phyloP scores from a whole-genome alignment of 2,113 vertebrate species.

The Gambusia holbrooki region DNA sequence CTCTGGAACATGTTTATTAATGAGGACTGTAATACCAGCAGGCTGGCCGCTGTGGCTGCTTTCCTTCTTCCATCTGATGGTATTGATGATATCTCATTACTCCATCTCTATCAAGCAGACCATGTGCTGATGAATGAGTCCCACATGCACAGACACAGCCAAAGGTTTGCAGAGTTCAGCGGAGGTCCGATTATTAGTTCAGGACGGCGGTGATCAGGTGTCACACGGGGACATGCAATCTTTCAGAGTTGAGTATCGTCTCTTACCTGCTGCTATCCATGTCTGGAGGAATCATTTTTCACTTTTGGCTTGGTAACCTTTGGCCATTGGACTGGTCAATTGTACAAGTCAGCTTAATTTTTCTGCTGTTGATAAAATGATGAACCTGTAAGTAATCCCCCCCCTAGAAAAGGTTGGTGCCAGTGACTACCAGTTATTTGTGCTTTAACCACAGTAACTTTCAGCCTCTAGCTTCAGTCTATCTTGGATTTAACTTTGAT shows the following conservation, averaged over 20 bases:
- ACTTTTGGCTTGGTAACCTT: background rate
- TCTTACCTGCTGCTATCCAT: background rate
- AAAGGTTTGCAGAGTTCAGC: conserved; percentile 6
- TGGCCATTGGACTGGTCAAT: too few species aligned
- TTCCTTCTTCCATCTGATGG: conserved; percentile 2
- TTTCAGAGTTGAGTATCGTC: background rate
- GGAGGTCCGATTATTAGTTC: conserved; percentile 11
- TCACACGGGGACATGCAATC: background rate
- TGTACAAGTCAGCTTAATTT: too few species aligned
- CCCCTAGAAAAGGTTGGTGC: too few species aligned
- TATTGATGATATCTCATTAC: conserved; percentile 43
- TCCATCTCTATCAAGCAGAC: conserved; percentile 14
- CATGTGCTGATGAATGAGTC: conserved; percentile 12
- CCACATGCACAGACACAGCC: background rate
- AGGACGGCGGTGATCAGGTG: background rate
- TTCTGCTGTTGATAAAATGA: too few species aligned
- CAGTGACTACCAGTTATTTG: too few species aligned
- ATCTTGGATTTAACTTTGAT: too few species aligned
- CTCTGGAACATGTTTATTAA: conserved; percentile 30
- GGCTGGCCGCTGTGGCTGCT: background rate
- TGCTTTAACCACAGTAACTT: too few species aligned
- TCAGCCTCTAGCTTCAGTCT: too few species aligned
- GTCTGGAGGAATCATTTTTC: background rate
- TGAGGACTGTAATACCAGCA: background rate
- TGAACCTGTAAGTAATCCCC: too few species aligned